Evolutionary conservation across 2,113 vertebrate genomes (phyloP).

Genomic region (Syngnathus typhle): DNA sequence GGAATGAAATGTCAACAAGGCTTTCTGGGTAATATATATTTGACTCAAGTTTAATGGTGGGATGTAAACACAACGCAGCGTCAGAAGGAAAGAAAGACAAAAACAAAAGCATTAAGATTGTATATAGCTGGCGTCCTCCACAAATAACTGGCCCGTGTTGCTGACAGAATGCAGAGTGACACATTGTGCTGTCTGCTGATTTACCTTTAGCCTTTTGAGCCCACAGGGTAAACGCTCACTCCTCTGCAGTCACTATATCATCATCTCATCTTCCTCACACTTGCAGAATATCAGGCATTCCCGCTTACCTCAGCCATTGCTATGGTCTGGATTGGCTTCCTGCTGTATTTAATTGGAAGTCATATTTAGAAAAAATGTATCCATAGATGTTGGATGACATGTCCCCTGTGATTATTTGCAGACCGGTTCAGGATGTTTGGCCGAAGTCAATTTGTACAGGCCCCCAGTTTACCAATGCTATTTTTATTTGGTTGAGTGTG

Average conservation of each 20-base stretch:
- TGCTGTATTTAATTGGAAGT: neutral
- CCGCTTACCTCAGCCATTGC: constrained; percentile 16
- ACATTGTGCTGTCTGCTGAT: constrained; percentile 40
- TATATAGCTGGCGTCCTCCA: constrained; percentile 22
- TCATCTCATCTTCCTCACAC: constrained; percentile 14
- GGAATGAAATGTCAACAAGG: constrained; percentile 41
- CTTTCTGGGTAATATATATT: constrained; percentile 35
- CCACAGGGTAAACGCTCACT: constrained; percentile 40
- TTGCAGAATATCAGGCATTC: constrained; percentile 20
- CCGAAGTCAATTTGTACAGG: no score
- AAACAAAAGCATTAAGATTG: neutral
- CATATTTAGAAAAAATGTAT: no score
- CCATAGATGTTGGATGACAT: neutral
- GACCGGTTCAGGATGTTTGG: no score
- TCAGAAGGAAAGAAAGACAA: constrained; percentile 1
- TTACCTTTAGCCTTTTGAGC: constrained; percentile 36
- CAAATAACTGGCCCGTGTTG: constrained; percentile 27
- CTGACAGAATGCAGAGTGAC: constrained; percentile 53
- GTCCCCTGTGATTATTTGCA: no score
- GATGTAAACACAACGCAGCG: constrained; percentile 6
- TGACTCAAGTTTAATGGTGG: constrained; percentile 17
- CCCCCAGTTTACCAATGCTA: no score
- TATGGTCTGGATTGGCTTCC: neutral
- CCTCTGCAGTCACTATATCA: constrained; percentile 37
- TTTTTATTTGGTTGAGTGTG: no score